Base-by-base conservation (phyloP, 2,888 invertebrate species). In the Phlogophora meticulosa region DNA sequence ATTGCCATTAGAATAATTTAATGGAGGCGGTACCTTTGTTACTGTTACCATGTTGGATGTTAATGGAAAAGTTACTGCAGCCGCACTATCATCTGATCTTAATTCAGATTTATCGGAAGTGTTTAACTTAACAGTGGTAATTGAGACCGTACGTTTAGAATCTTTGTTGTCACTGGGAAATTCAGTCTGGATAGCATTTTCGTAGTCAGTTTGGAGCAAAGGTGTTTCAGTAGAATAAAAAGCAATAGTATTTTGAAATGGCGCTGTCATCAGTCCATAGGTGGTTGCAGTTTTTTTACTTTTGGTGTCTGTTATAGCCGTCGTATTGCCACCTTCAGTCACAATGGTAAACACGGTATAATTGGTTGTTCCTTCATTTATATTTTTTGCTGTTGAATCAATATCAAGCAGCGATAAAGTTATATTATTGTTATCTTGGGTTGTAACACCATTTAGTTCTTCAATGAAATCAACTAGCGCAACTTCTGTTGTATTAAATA, bases 361-460 rank as follows among this genome's bases (percentile, higher is more conserved):
- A 28, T 36, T n/a, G 20, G 1, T 20, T 24, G 13, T 36, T 15
- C 7, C 22, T 15, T 17, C 45, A 17, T 24, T 45, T 34, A 13
- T 22, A 10, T 10, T 7, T 4, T 24, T 48, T 34, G 2, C 9
- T 34, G 15, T 22, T 43, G 34, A 60, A 46, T 36, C 42, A 17
- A 13, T 11, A 24, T 10, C 36, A 24, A 2, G 0, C 2, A 34
- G 15, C 28, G 45, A 40, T 10, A 15, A 40, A 43, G 36, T 51
- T 22, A 40, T n/a, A 34, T 48, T 49, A 43, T 53, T 7, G 7
- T 28, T 49, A 22, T 72, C 24, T 28, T 59, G 51, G 11, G 24
- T 20, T 15, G 32, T 22, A 42, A 57, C 34, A 24, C 22, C 48
- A 22, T 56, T 58, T 49, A 43, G 7, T 46, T 56, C 51, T 3